Percentiles rank a stretch among this genome's conserved stretches.
These are phyloP conservation scores for Gobionotothen gibberifrons DNA, from an alignment of 2,797 vertebrate species.

Conservation along the genomic window DNA sequence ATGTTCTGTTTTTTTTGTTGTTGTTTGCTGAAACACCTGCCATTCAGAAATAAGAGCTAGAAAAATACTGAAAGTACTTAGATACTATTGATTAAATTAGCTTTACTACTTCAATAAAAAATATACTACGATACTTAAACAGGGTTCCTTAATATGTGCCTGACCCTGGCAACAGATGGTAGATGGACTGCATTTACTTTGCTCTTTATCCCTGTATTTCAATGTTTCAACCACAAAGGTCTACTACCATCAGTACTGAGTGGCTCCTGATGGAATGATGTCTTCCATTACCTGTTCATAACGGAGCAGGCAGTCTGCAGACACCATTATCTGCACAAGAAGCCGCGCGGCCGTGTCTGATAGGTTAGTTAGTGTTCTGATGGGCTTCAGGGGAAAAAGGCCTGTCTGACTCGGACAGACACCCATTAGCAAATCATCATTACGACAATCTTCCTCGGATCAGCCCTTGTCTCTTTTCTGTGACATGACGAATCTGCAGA, in stretches of 20 bases:
- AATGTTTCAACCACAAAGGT: not conserved
- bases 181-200: too few relatives aligned
- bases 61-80: slow-evolving; percentile 1
- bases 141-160: not conserved
- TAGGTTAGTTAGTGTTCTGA: slow-evolving; percentile 55
- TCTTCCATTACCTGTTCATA: slow-evolving; percentile 38
- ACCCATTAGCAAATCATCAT: slow-evolving; percentile 60
- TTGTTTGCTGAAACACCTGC: slow-evolving; percentile 7
- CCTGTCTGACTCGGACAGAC: slow-evolving; percentile 48
- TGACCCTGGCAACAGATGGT: not conserved
- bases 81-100: slow-evolving; percentile 18
- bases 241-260: slow-evolving; percentile 18
- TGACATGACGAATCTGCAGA: slow-evolving; percentile 29
- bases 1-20: not conserved
- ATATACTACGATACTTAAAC: not conserved
- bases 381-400: slow-evolving; percentile 27
- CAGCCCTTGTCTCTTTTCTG: slow-evolving; percentile 25
- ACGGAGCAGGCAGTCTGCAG: slow-evolving; percentile 41
- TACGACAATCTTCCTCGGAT: slow-evolving; percentile 38
- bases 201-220: not conserved
- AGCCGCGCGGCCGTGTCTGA: slow-evolving; percentile 50
- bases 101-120: slow-evolving; percentile 14
- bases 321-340: slow-evolving; percentile 59
- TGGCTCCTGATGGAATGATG: slow-evolving; percentile 39
- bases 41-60: not conserved